These are phyloP conservation scores for Gadopsis bispinosus DNA, from an alignment of 2,797 vertebrate species.

Conservation along the genomic window DNA sequence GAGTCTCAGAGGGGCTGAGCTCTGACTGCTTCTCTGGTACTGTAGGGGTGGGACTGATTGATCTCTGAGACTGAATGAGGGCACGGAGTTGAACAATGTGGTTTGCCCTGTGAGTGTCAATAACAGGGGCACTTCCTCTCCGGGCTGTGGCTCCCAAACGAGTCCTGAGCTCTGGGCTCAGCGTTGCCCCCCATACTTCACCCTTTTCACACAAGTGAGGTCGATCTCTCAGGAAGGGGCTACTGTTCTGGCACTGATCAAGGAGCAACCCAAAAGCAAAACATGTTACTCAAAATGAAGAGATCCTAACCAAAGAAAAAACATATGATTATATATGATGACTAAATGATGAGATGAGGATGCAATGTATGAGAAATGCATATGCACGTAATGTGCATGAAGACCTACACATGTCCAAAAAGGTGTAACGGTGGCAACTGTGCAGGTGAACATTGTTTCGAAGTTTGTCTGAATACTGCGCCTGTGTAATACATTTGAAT, in stretches of 20 bases:
- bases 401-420: slow-evolving; percentile 12
- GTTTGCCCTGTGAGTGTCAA: slow-evolving; percentile 71
- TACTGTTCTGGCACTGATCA: slow-evolving; percentile 69
- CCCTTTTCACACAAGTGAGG: slow-evolving; percentile 72
- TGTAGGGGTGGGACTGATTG: slow-evolving; percentile 60
- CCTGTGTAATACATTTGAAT: slow-evolving; percentile 45
- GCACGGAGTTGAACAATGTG: slow-evolving; percentile 62
- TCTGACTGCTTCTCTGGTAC: slow-evolving; percentile 54
- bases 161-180: slow-evolving; percentile 66
- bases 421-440: not conserved
- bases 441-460: not conserved
- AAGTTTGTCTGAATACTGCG: not conserved
- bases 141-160: slow-evolving; percentile 61
- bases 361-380: slow-evolving; percentile 7
- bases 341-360: slow-evolving; percentile 29
- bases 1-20: slow-evolving; percentile 35
- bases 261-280: slow-evolving; percentile 77
- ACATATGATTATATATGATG: not conserved
- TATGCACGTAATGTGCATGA: slow-evolving; percentile 11
- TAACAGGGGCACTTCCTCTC: slow-evolving; percentile 80
- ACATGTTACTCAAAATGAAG: slow-evolving; percentile 65
- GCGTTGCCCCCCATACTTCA: slow-evolving; percentile 53
- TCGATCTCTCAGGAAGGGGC: slow-evolving; percentile 64
- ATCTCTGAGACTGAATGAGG: slow-evolving; percentile 61
- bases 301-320: slow-evolving; percentile 22